Evolutionary conservation across 2,888 invertebrate genomes (phyloP), one percentile per base, ranked within the genome.

Genomic region (Apotomis capreana): DNA sequence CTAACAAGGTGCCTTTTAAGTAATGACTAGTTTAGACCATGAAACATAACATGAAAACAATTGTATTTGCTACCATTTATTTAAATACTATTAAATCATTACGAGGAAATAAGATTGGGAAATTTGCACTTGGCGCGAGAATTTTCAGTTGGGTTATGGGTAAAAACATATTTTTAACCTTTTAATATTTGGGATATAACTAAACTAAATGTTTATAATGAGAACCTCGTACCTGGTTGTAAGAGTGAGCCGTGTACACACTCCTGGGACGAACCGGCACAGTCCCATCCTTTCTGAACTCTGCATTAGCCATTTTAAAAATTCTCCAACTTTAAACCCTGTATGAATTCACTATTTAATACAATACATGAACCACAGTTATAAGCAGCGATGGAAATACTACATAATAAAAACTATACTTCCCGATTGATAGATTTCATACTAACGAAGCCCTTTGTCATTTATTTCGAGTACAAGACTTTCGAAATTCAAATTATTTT

Each of bases 241-340:
- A 95, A 61, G 95, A 95, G 84, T 95, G 95, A 70, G 95, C 94
- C 61, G 95, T 95, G 81, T 95, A 96, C 69, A 96, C 94, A 87
- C 95, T 96, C 78, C 96, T 93, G 9, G 95, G 95, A 76, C 95
- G 94, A 78, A 94, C 93, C 51, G 94, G 91, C 84, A 92, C 89
- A 73, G 85, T 84, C 76, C 87, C 87, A 77, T 93, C 92, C 81
- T 93, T 93, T 81, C 93, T 87, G 87, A 89, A 92, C 84, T 93
- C 93, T 85, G 91, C 82, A 81, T 85, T 91, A 83, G 92, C 92
- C 93, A 93, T 93, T 87, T 84, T 87, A 85, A 85, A 84, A 89
- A 87, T 85, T 87, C 83, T 88, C 87, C 85, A 85, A 86, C 85
- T 87, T 86, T 87, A 83, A 84, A 49, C 85, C 83, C 87, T 85